These are phyloP conservation scores for Paramuricea clavata DNA, from an alignment of 92 coral and sea anemone genomes.

Conservation along the genomic window DNA sequence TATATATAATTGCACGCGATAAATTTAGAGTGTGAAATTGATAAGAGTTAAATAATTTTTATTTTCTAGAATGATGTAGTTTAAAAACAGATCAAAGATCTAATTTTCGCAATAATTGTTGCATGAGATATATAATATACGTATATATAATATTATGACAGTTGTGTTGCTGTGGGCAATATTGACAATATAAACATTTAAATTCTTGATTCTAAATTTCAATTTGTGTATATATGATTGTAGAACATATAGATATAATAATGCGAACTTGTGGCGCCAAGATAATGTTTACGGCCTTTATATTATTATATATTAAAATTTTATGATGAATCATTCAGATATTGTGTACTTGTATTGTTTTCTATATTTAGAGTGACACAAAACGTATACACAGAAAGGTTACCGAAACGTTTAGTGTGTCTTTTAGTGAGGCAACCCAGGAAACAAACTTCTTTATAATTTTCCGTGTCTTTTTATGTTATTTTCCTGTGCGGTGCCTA, in stretches of 20 bases:
- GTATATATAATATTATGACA: conserved; percentile 22
- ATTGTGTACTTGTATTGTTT: neutral
- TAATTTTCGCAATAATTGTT: conserved; percentile 3
- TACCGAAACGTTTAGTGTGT: neutral
- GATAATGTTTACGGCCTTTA: conserved; percentile 45
- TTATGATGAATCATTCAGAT: conserved; percentile 16
- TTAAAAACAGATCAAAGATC: conserved; percentile 41
- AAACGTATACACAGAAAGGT: neutral
- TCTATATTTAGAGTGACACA: neutral
- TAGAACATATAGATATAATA: conserved; percentile 34
- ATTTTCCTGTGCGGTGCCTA: conserved; percentile 35
- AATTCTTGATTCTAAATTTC: conserved; percentile 39
- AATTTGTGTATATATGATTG: conserved; percentile 45
- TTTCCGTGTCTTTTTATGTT: conserved; percentile 9
- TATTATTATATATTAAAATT: conserved; percentile 43
- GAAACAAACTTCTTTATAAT: conserved; percentile 10
- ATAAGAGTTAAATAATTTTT: conserved; percentile 23
- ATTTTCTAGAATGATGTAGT: conserved; percentile 22
- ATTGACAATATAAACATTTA: conserved; percentile 17
- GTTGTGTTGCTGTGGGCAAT: conserved; percentile 17
- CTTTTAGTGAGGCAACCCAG: neutral
- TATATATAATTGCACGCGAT: conserved; percentile 27
- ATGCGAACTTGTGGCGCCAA: conserved; percentile 34
- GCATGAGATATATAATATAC: neutral
- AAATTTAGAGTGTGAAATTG: conserved; percentile 37